Percentiles rank a stretch among this genome's conserved stretches.
Conservation (phyloP, 2,113 vertebrate species). For the Tenebrosternarchus preto region DNA sequence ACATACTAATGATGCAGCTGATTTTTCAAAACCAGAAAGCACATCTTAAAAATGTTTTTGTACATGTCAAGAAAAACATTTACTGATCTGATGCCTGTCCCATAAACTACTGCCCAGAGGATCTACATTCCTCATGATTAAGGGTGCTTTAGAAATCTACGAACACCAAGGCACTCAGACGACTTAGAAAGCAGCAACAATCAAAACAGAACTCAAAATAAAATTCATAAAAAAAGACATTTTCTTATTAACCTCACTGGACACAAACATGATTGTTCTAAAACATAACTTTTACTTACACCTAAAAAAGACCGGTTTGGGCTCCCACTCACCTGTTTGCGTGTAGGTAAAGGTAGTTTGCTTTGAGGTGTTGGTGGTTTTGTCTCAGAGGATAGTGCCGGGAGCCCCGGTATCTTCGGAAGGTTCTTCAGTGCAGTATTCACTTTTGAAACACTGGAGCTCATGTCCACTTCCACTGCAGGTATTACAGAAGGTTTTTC, state of each 20-base stretch:
- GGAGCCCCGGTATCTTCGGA: slow-evolving; percentile 63
- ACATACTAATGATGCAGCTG: background rate
- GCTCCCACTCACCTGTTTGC: slow-evolving; percentile 67
- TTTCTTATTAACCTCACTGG: background rate
- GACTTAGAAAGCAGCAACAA: slow-evolving; percentile 14
- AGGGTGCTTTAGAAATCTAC: background rate
- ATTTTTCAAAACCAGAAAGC: background rate
- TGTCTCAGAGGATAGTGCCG: slow-evolving; percentile 61
- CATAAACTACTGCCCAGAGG: slow-evolving; percentile 29
- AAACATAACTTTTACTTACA: background rate
- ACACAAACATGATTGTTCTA: background rate
- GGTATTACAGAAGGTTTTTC: slow-evolving; percentile 47
- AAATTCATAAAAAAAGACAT: background rate
- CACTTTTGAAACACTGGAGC: slow-evolving; percentile 28
- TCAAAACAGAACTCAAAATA: background rate
- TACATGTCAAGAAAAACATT: background rate
- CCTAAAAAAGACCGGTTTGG: background rate
- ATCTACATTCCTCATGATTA: slow-evolving; percentile 18
- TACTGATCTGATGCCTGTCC: background rate
- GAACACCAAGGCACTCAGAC: background rate
- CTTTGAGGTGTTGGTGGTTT: slow-evolving; percentile 63
- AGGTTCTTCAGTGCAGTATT: slow-evolving; percentile 53
- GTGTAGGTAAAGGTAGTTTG: slow-evolving; percentile 57
- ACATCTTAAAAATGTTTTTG: background rate
- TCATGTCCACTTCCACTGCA: slow-evolving; percentile 52